A percentile compares a stretch with the other conserved stretches of the same genome.
Conservation (phyloP, 2,888 invertebrate genomes). For the Melipona beecheii region DNA sequence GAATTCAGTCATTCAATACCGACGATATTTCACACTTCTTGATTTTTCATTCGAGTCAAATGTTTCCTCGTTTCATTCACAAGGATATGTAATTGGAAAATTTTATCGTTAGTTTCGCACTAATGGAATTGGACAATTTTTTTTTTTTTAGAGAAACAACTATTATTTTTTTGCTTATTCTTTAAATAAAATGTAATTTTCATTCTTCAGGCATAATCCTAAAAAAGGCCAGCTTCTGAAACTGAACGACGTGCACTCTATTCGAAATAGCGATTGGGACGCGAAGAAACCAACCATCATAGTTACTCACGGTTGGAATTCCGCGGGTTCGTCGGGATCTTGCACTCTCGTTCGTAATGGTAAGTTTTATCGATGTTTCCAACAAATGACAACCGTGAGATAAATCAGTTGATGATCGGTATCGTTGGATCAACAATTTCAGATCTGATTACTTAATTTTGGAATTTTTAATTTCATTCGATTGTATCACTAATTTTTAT, state of each 20-base stretch:
- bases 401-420: not conserved
- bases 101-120: too few relatives aligned
- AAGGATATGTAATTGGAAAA: too few relatives aligned
- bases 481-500: too few relatives aligned
- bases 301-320: conserved; percentile 56
- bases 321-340: not conserved
- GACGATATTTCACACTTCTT: too few relatives aligned
- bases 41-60: too few relatives aligned
- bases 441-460: too few relatives aligned
- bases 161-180: too few relatives aligned
- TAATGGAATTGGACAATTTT: too few relatives aligned
- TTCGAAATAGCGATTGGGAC: not conserved
- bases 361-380: not conserved
- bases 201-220: not conserved
- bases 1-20: too few relatives aligned
- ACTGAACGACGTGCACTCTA: not conserved
- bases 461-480: too few relatives aligned
- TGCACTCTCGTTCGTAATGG: conserved; percentile 52
- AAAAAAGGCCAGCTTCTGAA: accelerated
- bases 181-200: not conserved
- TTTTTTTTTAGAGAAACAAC: too few relatives aligned
- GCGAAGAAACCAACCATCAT: not conserved
- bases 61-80: too few relatives aligned
- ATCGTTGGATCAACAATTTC: not conserved
- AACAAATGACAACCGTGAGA: not conserved